Conservation (phyloP, 2,797 vertebrate species). For the Odontamblyopus rebecca region DNA sequence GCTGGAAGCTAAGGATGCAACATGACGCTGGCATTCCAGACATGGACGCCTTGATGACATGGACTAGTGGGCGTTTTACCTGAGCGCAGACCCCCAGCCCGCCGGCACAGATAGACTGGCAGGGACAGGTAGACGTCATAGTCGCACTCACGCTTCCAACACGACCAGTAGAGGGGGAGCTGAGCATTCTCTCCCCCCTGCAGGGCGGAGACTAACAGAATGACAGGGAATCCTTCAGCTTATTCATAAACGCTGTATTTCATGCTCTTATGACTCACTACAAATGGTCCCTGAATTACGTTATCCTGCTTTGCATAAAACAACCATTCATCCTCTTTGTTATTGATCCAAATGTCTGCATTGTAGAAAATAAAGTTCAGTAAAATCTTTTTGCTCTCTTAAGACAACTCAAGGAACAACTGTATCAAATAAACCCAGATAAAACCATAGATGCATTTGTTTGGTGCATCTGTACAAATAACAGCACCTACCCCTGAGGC, state of each 20-base stretch:
- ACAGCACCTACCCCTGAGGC: conserved; percentile 39
- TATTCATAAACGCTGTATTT: conserved; percentile 23
- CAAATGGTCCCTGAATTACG: not conserved
- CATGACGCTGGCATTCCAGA: conserved; percentile 63
- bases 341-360: not conserved
- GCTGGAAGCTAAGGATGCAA: conserved; percentile 50
- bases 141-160: conserved; percentile 84
- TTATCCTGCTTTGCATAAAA: not conserved
- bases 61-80: conserved; percentile 72
- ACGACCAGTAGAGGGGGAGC: conserved; percentile 85
- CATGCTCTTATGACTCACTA: not conserved
- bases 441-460: conserved; percentile 37
- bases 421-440: conserved; percentile 29
- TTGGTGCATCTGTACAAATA: conserved; percentile 33
- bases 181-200: conserved; percentile 79
- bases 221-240: conserved; percentile 72
- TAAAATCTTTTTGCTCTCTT: not conserved
- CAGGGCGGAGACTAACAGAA: conserved; percentile 79
- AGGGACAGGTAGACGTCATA: conserved; percentile 86
- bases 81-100: conserved; percentile 82
- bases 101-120: conserved; percentile 84
- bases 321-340: not conserved
- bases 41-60: conserved; percentile 44
- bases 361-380: not conserved
- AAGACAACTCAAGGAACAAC: conserved; percentile 32